A percentile compares a stretch with the other conserved stretches of the same genome.
These are phyloP conservation scores for Sceliomorpha sp. DNA, from an alignment of 2,888 invertebrate genomes.

Conservation along the genomic window DNA sequence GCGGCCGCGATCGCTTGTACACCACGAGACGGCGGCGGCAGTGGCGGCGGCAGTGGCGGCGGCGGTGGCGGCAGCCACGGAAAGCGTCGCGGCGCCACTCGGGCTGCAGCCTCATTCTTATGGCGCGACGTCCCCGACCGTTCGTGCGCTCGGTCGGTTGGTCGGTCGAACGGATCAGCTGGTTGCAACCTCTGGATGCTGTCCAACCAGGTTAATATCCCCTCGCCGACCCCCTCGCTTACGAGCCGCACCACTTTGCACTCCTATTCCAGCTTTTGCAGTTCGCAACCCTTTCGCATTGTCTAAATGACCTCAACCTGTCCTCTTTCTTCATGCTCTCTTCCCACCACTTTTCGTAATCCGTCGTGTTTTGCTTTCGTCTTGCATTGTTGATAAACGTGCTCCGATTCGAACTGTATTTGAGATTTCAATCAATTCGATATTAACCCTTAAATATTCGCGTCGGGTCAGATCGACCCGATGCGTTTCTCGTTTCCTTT, in stretches of 20 bases:
- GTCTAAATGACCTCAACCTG: conserved; percentile 34
- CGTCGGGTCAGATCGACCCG: too few relatives aligned
- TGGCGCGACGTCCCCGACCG: too few relatives aligned
- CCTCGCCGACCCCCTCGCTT: conserved; percentile 56
- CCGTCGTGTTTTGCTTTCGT: conserved; percentile 26
- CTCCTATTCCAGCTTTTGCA: conserved; percentile 22
- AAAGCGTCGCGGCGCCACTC: conserved; percentile 73
- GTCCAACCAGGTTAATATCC: conserved; percentile 78
- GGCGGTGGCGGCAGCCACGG: too few relatives aligned
- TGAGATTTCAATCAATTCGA: too few relatives aligned
- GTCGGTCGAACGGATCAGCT: conserved; percentile 73
- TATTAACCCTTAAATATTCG: too few relatives aligned
- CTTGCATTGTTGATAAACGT: conserved; percentile 23
- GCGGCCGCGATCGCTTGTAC: conserved; percentile 55
- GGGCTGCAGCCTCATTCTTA: conserved; percentile 71
- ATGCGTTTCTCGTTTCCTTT: too few relatives aligned
- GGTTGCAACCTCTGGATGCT: conserved; percentile 74
- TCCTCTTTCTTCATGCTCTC: conserved; percentile 26
- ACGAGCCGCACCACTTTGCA: conserved; percentile 43
- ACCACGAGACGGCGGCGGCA: conserved; percentile 56
- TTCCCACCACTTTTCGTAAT: conserved; percentile 40
- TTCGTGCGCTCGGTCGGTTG: conserved; percentile 51
- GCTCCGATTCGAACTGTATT: too few relatives aligned
- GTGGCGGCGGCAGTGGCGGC: too few relatives aligned
- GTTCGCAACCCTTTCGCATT: conserved; percentile 51